phyloP scores from a whole-genome alignment of 2,797 vertebrate species.

The Ciconia nigra region DNA sequence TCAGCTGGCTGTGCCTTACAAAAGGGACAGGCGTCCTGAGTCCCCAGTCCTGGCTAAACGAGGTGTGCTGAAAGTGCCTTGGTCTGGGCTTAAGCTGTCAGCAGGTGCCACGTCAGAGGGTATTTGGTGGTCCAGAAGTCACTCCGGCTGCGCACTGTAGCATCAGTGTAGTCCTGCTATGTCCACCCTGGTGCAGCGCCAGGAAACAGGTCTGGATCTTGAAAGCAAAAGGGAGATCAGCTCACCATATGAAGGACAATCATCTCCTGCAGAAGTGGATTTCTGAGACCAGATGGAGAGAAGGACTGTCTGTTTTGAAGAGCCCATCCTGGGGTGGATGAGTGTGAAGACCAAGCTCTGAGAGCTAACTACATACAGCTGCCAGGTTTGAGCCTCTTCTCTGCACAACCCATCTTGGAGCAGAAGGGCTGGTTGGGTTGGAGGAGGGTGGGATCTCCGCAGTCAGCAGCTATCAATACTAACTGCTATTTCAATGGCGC shows the following conservation, averaged over 20 bases:
- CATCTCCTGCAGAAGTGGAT: neutral
- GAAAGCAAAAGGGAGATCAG: neutral
- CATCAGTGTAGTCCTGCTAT: neutral
- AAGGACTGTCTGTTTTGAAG: neutral
- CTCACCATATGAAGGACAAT: neutral
- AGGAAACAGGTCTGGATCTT: neutral
- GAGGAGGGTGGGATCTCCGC: neutral
- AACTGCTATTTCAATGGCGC: neutral
- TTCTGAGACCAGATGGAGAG: neutral
- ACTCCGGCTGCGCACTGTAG: neutral
- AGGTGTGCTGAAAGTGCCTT: neutral
- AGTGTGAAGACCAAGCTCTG: neutral
- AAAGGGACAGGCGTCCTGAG: neutral
- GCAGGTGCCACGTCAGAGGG: neutral
- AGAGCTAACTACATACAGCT: neutral
- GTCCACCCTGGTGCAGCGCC: neutral
- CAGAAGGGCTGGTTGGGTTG: neutral
- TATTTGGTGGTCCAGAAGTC: neutral
- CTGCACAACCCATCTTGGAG: neutral
- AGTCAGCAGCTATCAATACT: neutral
- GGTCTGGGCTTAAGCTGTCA: neutral
- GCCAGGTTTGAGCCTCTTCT: neutral
- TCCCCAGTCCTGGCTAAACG: neutral
- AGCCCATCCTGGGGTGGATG: neutral
- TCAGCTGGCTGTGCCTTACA: neutral